Percentiles rank a stretch among this genome's conserved stretches.
These are phyloP conservation scores for Garrulus glandarius DNA, from an alignment of 2,797 vertebrate species.

Conservation along the genomic window DNA sequence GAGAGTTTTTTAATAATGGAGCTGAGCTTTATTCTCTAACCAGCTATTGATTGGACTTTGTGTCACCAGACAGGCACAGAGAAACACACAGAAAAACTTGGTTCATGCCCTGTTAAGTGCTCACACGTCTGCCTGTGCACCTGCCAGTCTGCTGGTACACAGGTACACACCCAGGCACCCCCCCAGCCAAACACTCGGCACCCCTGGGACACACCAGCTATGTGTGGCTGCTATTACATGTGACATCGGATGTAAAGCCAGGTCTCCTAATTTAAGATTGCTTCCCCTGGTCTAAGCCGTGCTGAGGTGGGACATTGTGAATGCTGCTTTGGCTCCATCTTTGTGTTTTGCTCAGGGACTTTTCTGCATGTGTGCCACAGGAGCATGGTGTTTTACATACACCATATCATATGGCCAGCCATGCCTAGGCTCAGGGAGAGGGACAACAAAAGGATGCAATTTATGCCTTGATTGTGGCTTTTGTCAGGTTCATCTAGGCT, in stretches of 20 bases:
- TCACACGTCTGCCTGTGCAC: not conserved
- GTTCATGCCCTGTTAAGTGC: not conserved
- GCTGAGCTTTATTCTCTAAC: constrained; percentile 27
- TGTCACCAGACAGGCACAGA: not conserved
- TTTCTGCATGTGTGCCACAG: not conserved
- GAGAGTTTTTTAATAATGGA: constrained; percentile 42
- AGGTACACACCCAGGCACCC: not conserved
- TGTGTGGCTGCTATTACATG: rapidly evolving
- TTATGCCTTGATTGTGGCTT: constrained; percentile 58
- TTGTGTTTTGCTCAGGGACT: not conserved
- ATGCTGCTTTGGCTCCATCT: not conserved
- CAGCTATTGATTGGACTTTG: constrained; percentile 44
- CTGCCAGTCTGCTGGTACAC: not conserved
- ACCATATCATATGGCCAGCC: not conserved
- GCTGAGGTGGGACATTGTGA: not conserved
- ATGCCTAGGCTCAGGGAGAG: not conserved
- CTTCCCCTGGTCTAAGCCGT: not conserved
- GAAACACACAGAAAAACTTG: not conserved
- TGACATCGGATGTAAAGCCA: not conserved
- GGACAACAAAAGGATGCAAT: constrained; percentile 35
- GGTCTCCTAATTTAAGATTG: not conserved
- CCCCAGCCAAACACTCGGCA: not conserved
- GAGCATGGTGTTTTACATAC: not conserved
- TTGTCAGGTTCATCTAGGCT: constrained; percentile 30
- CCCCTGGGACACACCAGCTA: not conserved